phyloP scores from a whole-genome alignment of 2,797 vertebrate species.

The Acipenser oxyrinchus region DNA sequence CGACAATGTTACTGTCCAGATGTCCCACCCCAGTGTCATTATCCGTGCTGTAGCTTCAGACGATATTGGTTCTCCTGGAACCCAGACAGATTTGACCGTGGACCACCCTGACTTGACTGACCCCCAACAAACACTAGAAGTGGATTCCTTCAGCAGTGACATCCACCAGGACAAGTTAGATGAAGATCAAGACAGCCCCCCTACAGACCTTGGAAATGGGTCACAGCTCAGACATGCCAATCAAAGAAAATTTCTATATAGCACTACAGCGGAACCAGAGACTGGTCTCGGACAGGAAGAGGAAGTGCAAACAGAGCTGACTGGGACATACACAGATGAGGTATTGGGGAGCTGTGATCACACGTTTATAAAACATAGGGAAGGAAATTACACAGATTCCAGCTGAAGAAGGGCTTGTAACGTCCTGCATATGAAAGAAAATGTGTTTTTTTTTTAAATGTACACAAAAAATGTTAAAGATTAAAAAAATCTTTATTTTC shows the following conservation, averaged over 20 bases:
- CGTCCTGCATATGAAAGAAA: too few relatives aligned
- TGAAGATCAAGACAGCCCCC: conserved; percentile 25
- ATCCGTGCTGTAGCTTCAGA: conserved; percentile 85
- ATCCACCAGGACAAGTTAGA: conserved; percentile 51
- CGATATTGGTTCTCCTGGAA: conserved; percentile 63
- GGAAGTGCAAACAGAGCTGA: conserved; percentile 56
- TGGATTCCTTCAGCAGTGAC: conserved; percentile 52
- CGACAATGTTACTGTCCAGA: conserved; percentile 75
- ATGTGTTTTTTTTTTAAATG: too few relatives aligned
- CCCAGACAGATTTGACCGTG: conserved; percentile 71
- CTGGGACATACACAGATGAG: conserved; percentile 63
- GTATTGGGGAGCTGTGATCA: conserved; percentile 42
- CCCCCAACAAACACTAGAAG: conserved; percentile 48
- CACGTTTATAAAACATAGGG: too few relatives aligned
- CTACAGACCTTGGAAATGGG: conserved; percentile 26
- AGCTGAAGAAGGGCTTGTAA: too few relatives aligned
- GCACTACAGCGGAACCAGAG: conserved; percentile 47
- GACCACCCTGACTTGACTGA: conserved; percentile 54
- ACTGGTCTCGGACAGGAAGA: conserved; percentile 41
- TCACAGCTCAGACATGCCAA: conserved; percentile 55
- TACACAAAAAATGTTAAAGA: too few relatives aligned
- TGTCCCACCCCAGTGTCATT: conserved; percentile 85
- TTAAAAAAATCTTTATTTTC: too few relatives aligned
- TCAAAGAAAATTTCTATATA: conserved; percentile 50
- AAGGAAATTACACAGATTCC: too few relatives aligned